These are phyloP conservation scores for Drosophila antonietae DNA, from an alignment of 2,888 invertebrate genomes.

Conservation along the genomic window DNA sequence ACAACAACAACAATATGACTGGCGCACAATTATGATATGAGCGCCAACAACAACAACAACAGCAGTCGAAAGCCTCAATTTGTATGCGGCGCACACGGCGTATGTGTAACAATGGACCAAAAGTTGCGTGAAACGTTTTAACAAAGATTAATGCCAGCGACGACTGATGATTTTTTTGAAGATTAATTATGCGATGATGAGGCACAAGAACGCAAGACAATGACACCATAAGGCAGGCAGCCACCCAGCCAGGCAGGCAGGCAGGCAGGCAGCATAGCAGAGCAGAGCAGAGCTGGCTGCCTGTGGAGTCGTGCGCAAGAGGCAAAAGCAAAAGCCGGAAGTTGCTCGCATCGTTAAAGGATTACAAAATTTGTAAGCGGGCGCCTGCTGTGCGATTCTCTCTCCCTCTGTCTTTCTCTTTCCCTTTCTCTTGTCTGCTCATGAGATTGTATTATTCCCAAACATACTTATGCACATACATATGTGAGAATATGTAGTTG, in stretches of 20 bases:
- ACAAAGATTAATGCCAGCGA: conserved; percentile 81
- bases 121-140: conserved; percentile 76
- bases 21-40: conserved; percentile 15
- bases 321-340: conserved; percentile 64
- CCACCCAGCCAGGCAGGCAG: background rate
- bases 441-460: conserved; percentile 23
- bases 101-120: conserved; percentile 75
- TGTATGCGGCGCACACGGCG: conserved; percentile 74
- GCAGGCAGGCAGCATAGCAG: background rate
- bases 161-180: conserved; percentile 81
- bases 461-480: conserved; percentile 22
- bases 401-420: too few species aligned
- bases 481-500: conserved; percentile 27
- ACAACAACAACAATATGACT: conserved; percentile 18
- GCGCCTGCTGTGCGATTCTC: conserved; percentile 45
- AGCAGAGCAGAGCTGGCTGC: conserved; percentile 23
- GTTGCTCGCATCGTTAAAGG: conserved; percentile 73
- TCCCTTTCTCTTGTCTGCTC: background rate
- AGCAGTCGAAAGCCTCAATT: conserved; percentile 44
- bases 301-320: conserved; percentile 62
- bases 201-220: conserved; percentile 69
- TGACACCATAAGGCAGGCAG: conserved; percentile 55
- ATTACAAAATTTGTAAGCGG: conserved; percentile 77
- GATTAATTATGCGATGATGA: conserved; percentile 82
- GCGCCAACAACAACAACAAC: conserved; percentile 20